Evolutionary conservation across 2,797 vertebrate species (phyloP), one percentile per base, ranked within the genome.

Genomic region (Orestias chungarensis): DNA sequence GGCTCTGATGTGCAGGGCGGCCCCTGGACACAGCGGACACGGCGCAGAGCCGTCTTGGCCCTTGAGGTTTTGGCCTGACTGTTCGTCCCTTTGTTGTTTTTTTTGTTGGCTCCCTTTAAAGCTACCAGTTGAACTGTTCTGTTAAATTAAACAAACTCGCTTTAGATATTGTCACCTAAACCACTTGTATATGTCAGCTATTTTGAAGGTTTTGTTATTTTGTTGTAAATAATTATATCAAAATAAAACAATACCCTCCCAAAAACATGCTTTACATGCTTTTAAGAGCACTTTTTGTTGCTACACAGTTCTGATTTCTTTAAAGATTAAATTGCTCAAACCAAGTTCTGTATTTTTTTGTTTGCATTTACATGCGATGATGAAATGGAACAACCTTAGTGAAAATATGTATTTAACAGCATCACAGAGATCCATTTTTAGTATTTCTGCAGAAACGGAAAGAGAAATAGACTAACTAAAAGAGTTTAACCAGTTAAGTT

Each of bases 81-180:
- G 35, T 74, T 61, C 77, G 85, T 86, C 84, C 80, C 85, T 88
- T 87, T 88, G 82, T 91, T 88, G 84, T 82, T 50, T 76, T 90
- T 89, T 83, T 86, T 43, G 6, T 43, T 78, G 70, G 83, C 81
- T 73, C 66, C 68, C 73, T 74, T 70, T 66, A 71, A 82, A 80
- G 81, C 80, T 40, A 62, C n/a, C n/a, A 62, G 11, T 23, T 6
- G 18, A 40, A 40, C n/a, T 1, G n/a, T 62, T 40, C 12, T 40
- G 35, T 62, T 35, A 38, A 61, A 61, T 38, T 20, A n/a, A 61
- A 61, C 33, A 9, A 38, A n/a, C 3, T 23, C 11, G 15, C 59
- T 62, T 62, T 40, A 25, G 23, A 62, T 42, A 15, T 42, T 62
- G 3, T 62, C 38, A 62, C 12, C 23, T 25, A 8, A 62, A 62